These are phyloP conservation scores for Euplagia quadripunctaria DNA, from an alignment of 2,888 invertebrate genomes.

Conservation along the genomic window DNA sequence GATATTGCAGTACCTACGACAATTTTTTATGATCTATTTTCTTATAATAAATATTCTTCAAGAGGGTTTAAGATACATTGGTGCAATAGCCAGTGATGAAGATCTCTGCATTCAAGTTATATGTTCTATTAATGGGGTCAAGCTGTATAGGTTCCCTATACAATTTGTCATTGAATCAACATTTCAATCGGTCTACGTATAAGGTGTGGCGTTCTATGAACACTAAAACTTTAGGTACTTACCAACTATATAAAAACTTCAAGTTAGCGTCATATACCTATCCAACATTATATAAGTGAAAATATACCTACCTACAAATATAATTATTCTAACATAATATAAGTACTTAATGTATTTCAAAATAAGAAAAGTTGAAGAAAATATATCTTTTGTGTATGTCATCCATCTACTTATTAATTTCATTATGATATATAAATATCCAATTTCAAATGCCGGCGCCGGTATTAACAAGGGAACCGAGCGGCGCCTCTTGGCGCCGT, in stretches of 20 bases:
- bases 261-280: neutral
- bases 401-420: too few species aligned
- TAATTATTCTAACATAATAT: too few species aligned
- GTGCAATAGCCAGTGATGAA: conserved; percentile 10
- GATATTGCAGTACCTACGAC: conserved; percentile 22
- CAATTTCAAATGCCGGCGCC: too few species aligned
- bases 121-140: conserved; percentile 7
- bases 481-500: too few species aligned
- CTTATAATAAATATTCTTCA: conserved; percentile 6
- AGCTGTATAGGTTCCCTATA: neutral
- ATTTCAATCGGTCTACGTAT: conserved; percentile 18
- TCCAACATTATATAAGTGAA: neutral
- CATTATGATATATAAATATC: too few species aligned
- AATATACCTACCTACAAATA: too few species aligned
- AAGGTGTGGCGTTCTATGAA: conserved; percentile 37
- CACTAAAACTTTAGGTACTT: neutral
- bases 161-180: conserved; percentile 18
- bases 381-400: too few species aligned
- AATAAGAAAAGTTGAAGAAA: too few species aligned
- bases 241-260: neutral
- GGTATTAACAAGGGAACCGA: too few species aligned
- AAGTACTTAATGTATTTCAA: too few species aligned
- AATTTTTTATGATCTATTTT: conserved; percentile 22
- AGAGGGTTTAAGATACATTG: conserved; percentile 16
- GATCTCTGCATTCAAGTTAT: neutral